Base-by-base conservation (phyloP, 1,140 invertebrate genomes). In the Cydia fagiglandana region DNA sequence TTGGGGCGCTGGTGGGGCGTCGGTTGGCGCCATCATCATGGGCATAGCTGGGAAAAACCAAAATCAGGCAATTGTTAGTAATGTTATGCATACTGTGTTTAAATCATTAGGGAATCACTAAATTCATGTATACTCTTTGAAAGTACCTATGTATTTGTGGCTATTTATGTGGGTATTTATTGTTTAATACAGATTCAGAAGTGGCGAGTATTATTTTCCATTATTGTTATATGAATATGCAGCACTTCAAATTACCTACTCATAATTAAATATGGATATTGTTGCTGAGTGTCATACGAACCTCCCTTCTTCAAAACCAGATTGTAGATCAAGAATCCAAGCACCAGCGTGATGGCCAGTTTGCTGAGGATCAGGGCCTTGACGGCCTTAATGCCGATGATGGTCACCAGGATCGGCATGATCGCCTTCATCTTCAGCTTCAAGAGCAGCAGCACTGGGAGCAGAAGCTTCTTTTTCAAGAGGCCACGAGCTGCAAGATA, bases 341-440 rank as follows among this genome's bases (percentile, higher is more conserved):
- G 93, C 47, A 97, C 96, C 70, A 97, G 89, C 4, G 96, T 91
- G 81, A 97, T 95, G 73, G 96, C 96, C 61, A 97, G 93, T 89
- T 97, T 97, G 79, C 96, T 97, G 78, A 97, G 94, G 47, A 97
- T 94, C 17, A 97, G 91, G 81, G 97, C 97, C 91, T 97, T 97
- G 77, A 96, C 91, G 12, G 97, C 96, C 90, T 97, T 97, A 70
- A 97, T 88, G 76, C 96, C 96, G 86, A 97, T 95, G 77, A 97
- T 91, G 30, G 95, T 94, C 13, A 97, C 94, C 78, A 97, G 94
- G 78, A 97, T 96, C 13, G 97, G 97, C 95, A 96, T 96, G 28
- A 97, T 87, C 34, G 96, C 95, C 91, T 97, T 97, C 89, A 97
- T 93, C 90, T 97, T 97, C 81, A 97, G 86, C 88, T 97, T 97